Percentiles rank a stretch among this genome's conserved stretches.
These are phyloP conservation scores for Columbina picui DNA, from an alignment of 2,113 vertebrate species.

Conservation along the genomic window DNA sequence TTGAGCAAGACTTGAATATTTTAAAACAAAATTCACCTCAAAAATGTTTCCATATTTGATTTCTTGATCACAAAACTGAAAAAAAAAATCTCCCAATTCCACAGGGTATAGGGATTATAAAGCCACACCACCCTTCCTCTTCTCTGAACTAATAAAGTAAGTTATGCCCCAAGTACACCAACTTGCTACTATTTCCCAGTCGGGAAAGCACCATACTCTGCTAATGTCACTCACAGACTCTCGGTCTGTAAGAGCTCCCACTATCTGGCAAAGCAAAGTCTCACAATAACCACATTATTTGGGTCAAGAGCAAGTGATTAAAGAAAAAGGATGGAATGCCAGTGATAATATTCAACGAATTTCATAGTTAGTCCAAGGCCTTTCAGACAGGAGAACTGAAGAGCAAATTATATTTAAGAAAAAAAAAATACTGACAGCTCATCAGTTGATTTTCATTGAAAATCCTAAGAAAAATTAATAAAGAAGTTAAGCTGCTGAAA, in stretches of 20 bases:
- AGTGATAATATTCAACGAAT: conserved; percentile 78
- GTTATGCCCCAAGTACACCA: neutral
- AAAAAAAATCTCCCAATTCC: neutral
- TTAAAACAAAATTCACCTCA: neutral
- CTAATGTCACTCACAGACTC: conserved; percentile 27
- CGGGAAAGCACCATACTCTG: neutral
- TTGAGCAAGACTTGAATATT: neutral
- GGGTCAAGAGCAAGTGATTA: conserved; percentile 71
- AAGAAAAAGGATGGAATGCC: conserved; percentile 79
- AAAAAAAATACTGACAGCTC: conserved; percentile 74
- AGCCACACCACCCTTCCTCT: neutral
- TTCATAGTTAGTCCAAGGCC: conserved; percentile 57
- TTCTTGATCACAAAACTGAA: neutral
- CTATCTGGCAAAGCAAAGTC: conserved; percentile 39
- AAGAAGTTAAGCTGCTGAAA: conserved; percentile 97
- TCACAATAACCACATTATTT: conserved; percentile 57
- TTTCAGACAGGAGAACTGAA: conserved; percentile 63
- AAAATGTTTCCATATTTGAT: neutral
- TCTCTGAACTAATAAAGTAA: neutral
- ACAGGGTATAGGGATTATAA: neutral
- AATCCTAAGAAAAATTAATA: conserved; percentile 95
- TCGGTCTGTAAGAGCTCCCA: neutral
- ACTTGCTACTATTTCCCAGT: neutral
- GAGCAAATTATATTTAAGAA: conserved; percentile 70
- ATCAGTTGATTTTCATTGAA: conserved; percentile 85